Percentiles rank a stretch among this genome's conserved stretches.
Conservation (phyloP, 2,888 invertebrate species). For the Andrena flavipes region DNA sequence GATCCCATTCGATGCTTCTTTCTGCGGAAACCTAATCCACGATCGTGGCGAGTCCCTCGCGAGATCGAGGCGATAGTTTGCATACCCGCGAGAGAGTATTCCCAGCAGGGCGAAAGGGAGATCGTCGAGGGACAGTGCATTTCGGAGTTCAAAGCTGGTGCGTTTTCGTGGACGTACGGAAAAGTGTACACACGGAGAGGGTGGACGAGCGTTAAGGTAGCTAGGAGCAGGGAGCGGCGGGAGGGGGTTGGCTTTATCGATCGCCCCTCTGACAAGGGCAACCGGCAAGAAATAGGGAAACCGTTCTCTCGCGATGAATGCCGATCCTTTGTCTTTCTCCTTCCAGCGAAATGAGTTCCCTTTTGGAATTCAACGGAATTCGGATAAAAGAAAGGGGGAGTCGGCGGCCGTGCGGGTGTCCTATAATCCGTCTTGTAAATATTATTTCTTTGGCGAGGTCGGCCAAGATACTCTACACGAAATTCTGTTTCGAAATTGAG, state of each 20-base stretch:
- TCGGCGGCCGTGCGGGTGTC: background rate
- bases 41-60: background rate
- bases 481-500: background rate
- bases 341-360: conserved; percentile 16
- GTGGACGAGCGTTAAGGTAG: conserved; percentile 64
- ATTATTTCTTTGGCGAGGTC: background rate
- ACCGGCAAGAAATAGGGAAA: conserved; percentile 74
- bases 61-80: background rate
- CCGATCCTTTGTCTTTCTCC: conserved; percentile 67
- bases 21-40: background rate
- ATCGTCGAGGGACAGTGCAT: conserved; percentile 39
- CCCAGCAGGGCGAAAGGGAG: background rate
- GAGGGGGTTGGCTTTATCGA: conserved; percentile 72
- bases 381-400: background rate
- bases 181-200: conserved; percentile 51
- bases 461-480: background rate
- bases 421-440: conserved; percentile 17
- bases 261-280: conserved; percentile 72
- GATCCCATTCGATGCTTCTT: background rate
- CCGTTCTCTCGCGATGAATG: conserved; percentile 67
- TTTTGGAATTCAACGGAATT: background rate
- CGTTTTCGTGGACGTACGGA: conserved; percentile 36
- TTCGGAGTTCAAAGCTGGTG: conserved; percentile 29
- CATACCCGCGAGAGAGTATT: background rate
- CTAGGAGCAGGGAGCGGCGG: conserved; percentile 22